phyloP scores from a whole-genome alignment of 2,113 vertebrate species.

The Pavo muticus region DNA sequence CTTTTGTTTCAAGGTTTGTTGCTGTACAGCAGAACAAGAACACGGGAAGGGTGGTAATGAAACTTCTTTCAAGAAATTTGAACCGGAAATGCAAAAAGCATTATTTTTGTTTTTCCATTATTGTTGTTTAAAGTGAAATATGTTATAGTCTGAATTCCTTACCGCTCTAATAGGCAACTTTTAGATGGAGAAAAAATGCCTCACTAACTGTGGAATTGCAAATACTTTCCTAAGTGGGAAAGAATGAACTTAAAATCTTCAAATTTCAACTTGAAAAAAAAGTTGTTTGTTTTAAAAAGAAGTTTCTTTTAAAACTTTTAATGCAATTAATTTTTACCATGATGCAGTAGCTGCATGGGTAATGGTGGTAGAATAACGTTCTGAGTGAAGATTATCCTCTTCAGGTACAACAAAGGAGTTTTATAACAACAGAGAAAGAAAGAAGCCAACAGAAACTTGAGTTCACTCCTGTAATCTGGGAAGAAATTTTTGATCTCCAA shows the following conservation, averaged over 20 bases:
- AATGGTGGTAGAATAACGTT: neutral
- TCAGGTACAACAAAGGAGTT: neutral
- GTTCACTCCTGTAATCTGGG: neutral
- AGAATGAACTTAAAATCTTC: neutral
- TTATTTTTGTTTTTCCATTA: neutral
- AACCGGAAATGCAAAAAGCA: neutral
- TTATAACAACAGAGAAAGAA: neutral
- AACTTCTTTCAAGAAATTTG: neutral
- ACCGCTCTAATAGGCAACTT: neutral
- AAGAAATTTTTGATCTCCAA: neutral
- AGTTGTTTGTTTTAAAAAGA: neutral
- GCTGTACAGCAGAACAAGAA: neutral
- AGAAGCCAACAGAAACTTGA: neutral
- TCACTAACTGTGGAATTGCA: neutral
- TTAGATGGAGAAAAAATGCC: neutral
- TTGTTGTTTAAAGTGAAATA: neutral
- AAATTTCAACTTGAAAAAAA: neutral
- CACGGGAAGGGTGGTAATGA: neutral
- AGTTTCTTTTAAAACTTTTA: neutral
- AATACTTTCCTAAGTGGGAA: neutral
- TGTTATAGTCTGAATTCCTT: neutral
- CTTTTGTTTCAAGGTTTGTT: neutral
- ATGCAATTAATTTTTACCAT: neutral
- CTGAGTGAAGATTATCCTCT: neutral
- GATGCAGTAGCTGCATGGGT: neutral